These are phyloP conservation scores for Prorops nasuta DNA, from an alignment of 1,140 invertebrate species.

Conservation along the genomic window DNA sequence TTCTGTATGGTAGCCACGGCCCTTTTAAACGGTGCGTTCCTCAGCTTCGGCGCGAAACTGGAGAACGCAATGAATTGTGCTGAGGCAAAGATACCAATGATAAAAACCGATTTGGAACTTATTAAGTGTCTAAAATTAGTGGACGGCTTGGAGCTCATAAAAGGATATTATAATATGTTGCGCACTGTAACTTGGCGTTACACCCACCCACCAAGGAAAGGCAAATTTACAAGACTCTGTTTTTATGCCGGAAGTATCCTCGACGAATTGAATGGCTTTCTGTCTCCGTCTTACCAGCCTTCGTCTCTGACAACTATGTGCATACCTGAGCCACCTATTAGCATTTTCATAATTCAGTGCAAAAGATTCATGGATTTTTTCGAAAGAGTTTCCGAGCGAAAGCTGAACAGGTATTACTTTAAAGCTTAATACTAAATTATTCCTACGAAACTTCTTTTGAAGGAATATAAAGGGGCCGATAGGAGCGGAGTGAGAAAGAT, in stretches of 20 bases:
- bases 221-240: conserved; percentile 34
- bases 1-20: conserved; percentile 37
- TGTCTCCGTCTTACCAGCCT: no score
- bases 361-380: conserved; percentile 53
- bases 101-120: conserved; percentile 20
- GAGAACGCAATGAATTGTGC: conserved; percentile 23
- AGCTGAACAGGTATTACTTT: conserved; percentile 44
- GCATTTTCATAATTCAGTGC: conserved; percentile 27
- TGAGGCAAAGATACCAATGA: conserved; percentile 9
- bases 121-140: conserved; percentile 23
- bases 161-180: conserved; percentile 42
- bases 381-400: conserved; percentile 49
- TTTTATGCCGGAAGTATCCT: conserved; percentile 47
- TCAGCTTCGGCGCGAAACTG: conserved; percentile 30
- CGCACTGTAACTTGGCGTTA: conserved; percentile 50
- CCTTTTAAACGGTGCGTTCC: conserved; percentile 43
- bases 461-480: no score
- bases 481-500: no score
- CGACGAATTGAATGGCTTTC: conserved; percentile 39
- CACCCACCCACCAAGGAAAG: conserved; percentile 38
- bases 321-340: conserved; percentile 9
- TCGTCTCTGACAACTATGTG: no score
- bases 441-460: no score
- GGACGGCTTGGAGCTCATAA: conserved; percentile 38
- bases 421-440: no score